These are phyloP conservation scores for Ceratosolen solmsi DNA, from an alignment of 1,140 invertebrate species.

Conservation along the genomic window DNA sequence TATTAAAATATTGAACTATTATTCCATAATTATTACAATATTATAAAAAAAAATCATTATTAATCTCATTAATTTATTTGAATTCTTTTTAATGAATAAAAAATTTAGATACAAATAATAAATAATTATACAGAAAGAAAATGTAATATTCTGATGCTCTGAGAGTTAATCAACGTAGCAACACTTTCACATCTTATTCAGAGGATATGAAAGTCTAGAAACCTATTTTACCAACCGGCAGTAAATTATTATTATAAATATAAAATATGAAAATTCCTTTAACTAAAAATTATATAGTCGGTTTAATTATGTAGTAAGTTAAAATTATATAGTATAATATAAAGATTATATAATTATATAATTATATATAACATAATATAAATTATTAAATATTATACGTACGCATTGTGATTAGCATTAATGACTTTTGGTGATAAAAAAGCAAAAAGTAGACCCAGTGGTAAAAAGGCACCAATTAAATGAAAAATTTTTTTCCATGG, in stretches of 20 bases:
- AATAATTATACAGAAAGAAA: not conserved
- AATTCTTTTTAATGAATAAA: not conserved
- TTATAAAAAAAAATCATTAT: too few relatives aligned
- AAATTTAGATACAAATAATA: not conserved
- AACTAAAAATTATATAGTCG: too few relatives aligned
- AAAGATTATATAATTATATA: not conserved
- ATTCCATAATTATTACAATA: not conserved
- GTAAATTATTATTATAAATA: slow-evolving; percentile 18
- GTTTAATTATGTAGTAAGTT: too few relatives aligned
- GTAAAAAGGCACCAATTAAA: slow-evolving; percentile 68
- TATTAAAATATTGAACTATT: too few relatives aligned
- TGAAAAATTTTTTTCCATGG: slow-evolving; percentile 69
- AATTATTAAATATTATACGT: slow-evolving; percentile 59
- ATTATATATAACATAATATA: not conserved
- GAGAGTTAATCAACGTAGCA: not conserved
- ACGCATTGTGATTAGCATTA: slow-evolving; percentile 56
- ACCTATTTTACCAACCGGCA: slow-evolving; percentile 46
- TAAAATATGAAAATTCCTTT: not conserved
- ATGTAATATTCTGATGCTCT: not conserved
- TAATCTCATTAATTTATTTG: not conserved
- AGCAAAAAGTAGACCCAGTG: slow-evolving; percentile 68
- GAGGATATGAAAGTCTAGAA: slow-evolving; percentile 24
- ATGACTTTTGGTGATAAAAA: slow-evolving; percentile 66
- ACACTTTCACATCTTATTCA: slow-evolving; percentile 43
- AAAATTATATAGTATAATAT: too few relatives aligned